Conservation (phyloP, 2,113 vertebrate species). For the Haplochromis burtoni region DNA sequence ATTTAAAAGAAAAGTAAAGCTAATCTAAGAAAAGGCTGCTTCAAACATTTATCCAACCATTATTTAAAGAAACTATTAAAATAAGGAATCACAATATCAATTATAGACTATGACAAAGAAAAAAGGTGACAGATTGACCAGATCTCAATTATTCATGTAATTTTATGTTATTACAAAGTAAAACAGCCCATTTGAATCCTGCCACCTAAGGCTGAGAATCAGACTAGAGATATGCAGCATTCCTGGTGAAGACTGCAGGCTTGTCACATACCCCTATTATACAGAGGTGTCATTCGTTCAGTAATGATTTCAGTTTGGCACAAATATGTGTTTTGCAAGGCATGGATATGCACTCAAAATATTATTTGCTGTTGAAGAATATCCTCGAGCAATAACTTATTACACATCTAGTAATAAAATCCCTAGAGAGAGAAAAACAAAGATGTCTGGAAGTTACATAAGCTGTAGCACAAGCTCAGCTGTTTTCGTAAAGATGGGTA, state of each 20-base stretch:
- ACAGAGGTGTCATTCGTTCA: conserved; percentile 7
- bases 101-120: background rate
- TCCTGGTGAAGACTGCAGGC: conserved; percentile 5
- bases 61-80: background rate
- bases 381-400: conserved; percentile 46
- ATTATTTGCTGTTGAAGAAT: conserved; percentile 52
- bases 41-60: background rate
- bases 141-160: background rate
- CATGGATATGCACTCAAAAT: conserved; percentile 27
- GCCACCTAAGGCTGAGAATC: background rate
- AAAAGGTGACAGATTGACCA: background rate
- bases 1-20: conserved; percentile 3
- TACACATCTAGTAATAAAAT: conserved; percentile 45
- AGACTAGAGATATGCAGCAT: conserved; percentile 9
- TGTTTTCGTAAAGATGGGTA: conserved; percentile 28
- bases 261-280: conserved; percentile 9
- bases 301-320: conserved; percentile 29
- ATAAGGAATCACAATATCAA: background rate
- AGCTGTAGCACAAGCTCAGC: conserved; percentile 30
- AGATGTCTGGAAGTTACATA: conserved; percentile 39
- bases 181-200: background rate
- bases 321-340: conserved; percentile 3
- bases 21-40: background rate
- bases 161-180: background rate
- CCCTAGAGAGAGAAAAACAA: conserved; percentile 41